Base-by-base conservation (phyloP, 2,797 vertebrate genomes). In the Babyrousa celebensis region DNA sequence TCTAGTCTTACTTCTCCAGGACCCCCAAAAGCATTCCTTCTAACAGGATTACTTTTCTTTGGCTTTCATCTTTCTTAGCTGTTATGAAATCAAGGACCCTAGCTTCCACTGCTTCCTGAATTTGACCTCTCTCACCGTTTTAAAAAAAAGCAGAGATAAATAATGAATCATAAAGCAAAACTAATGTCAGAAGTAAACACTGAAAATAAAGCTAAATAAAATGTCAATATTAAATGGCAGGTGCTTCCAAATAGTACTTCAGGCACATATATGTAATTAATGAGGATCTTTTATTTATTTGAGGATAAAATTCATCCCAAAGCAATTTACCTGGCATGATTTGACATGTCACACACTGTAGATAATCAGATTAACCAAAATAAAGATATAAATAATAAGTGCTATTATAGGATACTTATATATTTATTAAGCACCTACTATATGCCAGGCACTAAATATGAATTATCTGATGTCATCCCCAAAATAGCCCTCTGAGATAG, bases 41-140 rank as follows among this genome's bases (percentile, higher is more conserved):
- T 92, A 95, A 85, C 6, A 65, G 91, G 25, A 20, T 60, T 70
- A 32, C 56, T 89, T 95, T 80, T 77, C 60, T 40, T 91, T 58
- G 87, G 67, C 70, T 29, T 56, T 94, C 36, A 68, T 75, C 56
- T 85, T 67, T 74, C 14, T 60, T 40, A 43, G 62, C 20, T 52
- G 17, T 62, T 89, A 82, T 60, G 63, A 92, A 82, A 91, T 89
- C 43, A 75, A 23, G 14, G 14, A 32, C 2, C 20, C 3, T 18
- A 68, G 3, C 27, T 91, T 83, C 29, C 9, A 91, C 43, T 0
- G 3, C 10, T 71, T 27, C 29, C 79, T 79, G 60, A 25, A 67
- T 70, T 91, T 93, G 16, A n/a, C 20, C 21, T 89, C 3, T 29
- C 11, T 82, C 3, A 20, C 16, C 27, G 67, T 71, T 36, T 36